Percentiles rank a stretch among this genome's conserved stretches.
Conservation (phyloP, 2,113 vertebrate species). For the Aphelocoma coerulescens region DNA sequence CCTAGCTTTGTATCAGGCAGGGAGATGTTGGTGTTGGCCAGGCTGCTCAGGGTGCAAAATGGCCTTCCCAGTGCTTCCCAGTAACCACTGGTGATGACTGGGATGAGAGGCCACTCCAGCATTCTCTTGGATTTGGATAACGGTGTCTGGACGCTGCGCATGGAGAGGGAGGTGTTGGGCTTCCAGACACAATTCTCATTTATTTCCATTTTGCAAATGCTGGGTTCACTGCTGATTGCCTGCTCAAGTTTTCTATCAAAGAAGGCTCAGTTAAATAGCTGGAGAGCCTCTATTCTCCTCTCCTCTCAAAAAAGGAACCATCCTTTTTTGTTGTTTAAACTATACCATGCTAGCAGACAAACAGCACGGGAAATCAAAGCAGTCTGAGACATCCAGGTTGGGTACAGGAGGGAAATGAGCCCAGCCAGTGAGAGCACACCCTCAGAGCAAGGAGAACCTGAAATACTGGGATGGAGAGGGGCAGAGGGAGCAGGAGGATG, state of each 20-base stretch:
- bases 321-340: not conserved
- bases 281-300: not conserved
- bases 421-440: not conserved
- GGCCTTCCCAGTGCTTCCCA: not conserved
- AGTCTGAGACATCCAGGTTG: not conserved
- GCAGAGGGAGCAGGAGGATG: not conserved
- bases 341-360: not conserved
- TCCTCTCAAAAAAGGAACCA: not conserved
- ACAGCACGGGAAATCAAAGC: not conserved
- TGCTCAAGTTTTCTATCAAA: not conserved
- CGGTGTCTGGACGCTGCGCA: fast-evolving
- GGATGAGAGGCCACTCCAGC: not conserved
- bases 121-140: fast-evolving
- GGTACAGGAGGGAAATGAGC: not conserved
- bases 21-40: fast-evolving
- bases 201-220: constrained; percentile 31
- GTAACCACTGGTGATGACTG: not conserved
- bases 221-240: not conserved
- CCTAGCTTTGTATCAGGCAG: fast-evolving
- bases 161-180: not conserved
- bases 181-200: not conserved
- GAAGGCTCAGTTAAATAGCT: not conserved
- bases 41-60: not conserved
- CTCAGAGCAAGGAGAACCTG: not conserved
- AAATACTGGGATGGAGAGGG: not conserved